These are phyloP conservation scores for Python bivittatus DNA, from an alignment of 2,113 vertebrate species.

Conservation along the genomic window DNA sequence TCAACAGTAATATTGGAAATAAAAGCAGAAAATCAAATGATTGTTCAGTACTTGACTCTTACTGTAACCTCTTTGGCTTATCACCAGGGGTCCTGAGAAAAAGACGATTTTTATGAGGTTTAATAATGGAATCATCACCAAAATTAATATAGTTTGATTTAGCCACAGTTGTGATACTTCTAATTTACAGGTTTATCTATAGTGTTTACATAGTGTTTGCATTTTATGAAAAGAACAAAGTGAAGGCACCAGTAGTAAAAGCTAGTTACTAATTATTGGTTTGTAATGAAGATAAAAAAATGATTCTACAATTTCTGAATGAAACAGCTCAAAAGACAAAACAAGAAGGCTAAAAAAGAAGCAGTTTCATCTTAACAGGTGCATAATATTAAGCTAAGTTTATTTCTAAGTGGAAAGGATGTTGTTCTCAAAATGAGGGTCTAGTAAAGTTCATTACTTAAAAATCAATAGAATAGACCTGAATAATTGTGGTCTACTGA, in stretches of 20 bases:
- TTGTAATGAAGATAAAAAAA: neutral
- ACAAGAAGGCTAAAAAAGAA: neutral
- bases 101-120: neutral
- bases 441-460: neutral
- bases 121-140: neutral
- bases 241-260: neutral
- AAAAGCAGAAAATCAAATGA: slow-evolving; percentile 15
- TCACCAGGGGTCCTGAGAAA: neutral
- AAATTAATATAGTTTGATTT: neutral
- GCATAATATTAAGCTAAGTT: neutral
- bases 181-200: slow-evolving; percentile 7
- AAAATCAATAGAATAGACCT: neutral
- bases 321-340: neutral
- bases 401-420: neutral
- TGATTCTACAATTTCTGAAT: neutral
- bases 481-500: neutral
- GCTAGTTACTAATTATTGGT: neutral
- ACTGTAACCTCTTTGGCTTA: neutral
- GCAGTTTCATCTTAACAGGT: neutral
- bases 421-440: neutral
- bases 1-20: neutral
- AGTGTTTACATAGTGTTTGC: neutral
- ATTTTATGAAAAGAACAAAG: slow-evolving; percentile 24
- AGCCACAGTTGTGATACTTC: neutral
- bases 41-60: accelerated